These are phyloP conservation scores for Zaprionus lineosus DNA, from an alignment of 2,888 invertebrate species.

Conservation along the genomic window DNA sequence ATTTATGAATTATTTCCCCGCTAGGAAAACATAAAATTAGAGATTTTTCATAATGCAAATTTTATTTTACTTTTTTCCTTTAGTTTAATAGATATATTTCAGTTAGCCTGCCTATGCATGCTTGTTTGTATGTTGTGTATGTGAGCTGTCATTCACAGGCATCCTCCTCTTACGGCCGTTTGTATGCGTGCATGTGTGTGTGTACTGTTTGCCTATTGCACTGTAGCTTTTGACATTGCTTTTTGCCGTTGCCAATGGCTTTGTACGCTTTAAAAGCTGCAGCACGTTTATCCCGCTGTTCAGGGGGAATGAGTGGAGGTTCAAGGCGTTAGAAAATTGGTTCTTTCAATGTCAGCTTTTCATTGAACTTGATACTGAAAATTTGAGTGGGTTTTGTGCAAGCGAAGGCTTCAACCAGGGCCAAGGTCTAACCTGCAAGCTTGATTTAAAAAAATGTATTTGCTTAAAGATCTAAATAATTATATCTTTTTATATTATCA, in stretches of 20 bases:
- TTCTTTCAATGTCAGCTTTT: slow-evolving; percentile 65
- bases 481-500: too few relatives aligned
- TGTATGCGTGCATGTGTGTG: slow-evolving; percentile 12
- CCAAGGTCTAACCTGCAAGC: slow-evolving; percentile 21
- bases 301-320: background rate
- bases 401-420: slow-evolving; percentile 28
- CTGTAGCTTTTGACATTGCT: slow-evolving; percentile 69
- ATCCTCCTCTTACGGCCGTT: slow-evolving; percentile 1
- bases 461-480: too few relatives aligned
- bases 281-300: background rate
- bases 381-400: slow-evolving; percentile 40
- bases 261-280: slow-evolving; percentile 45
- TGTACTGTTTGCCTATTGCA: slow-evolving; percentile 53
- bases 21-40: background rate
- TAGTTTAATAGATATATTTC: slow-evolving; percentile 22
- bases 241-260: slow-evolving; percentile 23
- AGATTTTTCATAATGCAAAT: slow-evolving; percentile 1
- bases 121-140: slow-evolving; percentile 1
- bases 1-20: slow-evolving; percentile 61
- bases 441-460: too few relatives aligned
- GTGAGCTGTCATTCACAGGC: slow-evolving; percentile 24
- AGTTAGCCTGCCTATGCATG: slow-evolving; percentile 2
- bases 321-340: slow-evolving; percentile 5
- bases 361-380: slow-evolving; percentile 73
- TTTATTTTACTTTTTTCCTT: slow-evolving; percentile 7